phyloP scores from a whole-genome alignment of 2,797 vertebrate genomes.

The Todus mexicanus region DNA sequence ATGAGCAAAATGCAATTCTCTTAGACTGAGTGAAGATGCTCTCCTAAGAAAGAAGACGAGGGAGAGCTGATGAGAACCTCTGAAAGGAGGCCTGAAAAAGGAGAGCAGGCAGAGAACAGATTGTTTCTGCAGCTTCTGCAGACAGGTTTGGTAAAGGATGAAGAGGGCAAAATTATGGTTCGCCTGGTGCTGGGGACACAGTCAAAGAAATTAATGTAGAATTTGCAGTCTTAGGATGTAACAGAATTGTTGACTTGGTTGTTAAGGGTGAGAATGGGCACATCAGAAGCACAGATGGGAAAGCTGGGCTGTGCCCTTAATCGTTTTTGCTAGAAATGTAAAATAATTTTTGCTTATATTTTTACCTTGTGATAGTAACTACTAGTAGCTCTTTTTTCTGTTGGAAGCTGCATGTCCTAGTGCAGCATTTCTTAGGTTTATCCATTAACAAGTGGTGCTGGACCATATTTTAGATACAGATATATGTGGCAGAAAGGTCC shows the following conservation, averaged over 20 bases:
- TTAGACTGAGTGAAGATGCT: background rate
- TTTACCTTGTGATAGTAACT: background rate
- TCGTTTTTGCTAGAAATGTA: background rate
- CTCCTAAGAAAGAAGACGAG: background rate
- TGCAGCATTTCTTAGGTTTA: background rate
- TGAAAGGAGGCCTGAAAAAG: background rate
- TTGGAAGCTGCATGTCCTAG: background rate
- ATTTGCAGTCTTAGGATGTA: background rate
- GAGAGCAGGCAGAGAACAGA: background rate
- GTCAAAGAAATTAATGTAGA: background rate
- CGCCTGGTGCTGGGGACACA: background rate
- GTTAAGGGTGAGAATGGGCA: background rate
- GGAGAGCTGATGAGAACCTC: background rate
- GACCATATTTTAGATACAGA: background rate
- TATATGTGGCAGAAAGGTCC: background rate
- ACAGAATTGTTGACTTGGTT: background rate
- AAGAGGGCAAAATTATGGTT: background rate
- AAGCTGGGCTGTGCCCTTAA: background rate
- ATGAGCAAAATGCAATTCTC: background rate
- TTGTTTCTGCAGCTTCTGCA: background rate
- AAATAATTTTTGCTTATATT: background rate
- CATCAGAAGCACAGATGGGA: background rate
- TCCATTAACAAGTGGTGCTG: background rate
- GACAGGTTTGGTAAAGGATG: background rate
- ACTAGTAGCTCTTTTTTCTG: background rate